Base-by-base conservation (phyloP, 1,140 invertebrate genomes). In the Druon quercuslanigerum region DNA sequence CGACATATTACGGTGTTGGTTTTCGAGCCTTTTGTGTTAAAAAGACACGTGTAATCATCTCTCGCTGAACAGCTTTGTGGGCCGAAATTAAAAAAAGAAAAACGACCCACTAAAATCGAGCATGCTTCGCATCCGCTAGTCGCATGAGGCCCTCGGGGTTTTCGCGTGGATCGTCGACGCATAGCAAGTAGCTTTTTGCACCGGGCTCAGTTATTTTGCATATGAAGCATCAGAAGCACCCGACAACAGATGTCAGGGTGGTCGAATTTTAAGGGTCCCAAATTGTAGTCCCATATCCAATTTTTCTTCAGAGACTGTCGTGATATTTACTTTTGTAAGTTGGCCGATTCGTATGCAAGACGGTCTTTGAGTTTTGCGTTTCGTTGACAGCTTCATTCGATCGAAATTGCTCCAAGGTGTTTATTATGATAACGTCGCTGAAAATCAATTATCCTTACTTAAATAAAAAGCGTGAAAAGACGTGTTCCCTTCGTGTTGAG, bases 21-120 rank as follows among this genome's bases (percentile, higher is more conserved):
- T 92, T 92, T 92, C 91, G 91, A 92, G 90, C 91, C 91, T 91
- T 91, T 91, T 92, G 91, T 90, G 91, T 90, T 92, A 90, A 91
- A 91, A 91, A 91, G 91, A 92, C 90, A 89, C 89, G 86, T 90
- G 87, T 89, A 92, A 91, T 92, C 90, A 91, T 91, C 84, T 84
- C 81, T 82, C 54, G 80, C 79, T 80, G 83, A 79, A 83, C 74
- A 73, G 71, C 77, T 77, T 77, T 79, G 76, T 71, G 74, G 71
- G 77, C 79, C 76, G 57, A 72, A 71, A 82, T 78, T 83, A 82
- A 77, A 80, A 83, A 80, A 82, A 79, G 75, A 60, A 12, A 51
- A 51, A 54, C 17, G 66, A 50, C 46, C 40, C 14, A 17, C 75
- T 78, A 83, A 86, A 86, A 86, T 86, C 79, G 82, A 75, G 75